Base-by-base conservation (phyloP, 2,888 invertebrate genomes). In the Zhuqinia jingwanae region DNA sequence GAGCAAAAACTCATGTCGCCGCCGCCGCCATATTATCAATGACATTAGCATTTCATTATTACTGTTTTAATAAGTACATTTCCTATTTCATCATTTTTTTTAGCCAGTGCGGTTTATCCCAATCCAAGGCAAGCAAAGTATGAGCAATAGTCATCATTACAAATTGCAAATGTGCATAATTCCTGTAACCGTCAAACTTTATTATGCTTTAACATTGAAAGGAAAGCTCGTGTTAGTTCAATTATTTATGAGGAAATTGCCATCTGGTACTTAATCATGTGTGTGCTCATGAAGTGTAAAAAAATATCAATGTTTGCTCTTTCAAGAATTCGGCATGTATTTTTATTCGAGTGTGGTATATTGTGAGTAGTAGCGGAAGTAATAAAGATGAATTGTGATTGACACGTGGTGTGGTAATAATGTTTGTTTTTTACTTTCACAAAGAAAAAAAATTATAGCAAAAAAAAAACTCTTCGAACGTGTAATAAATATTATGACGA, bases 351-450 rank as follows among this genome's bases (percentile, higher is more conserved):
- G 56, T 56, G 56, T 5, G 36, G 5, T 15, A 17, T 25, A 11
- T 42, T 68, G 68, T 30, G 36, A n/a, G 42, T 20, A 68, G n/a
- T 36, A 10, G 42, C 36, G 42, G 68, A 42, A 68, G 68, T 42
- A 30, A 68, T n/a, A 68, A 68, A 68, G 68, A 68, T n/a, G 68
- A 68, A 68, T 68, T 17, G 68, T 36, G 42, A 42, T 17, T 68
- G 68, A 63, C 63, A 63, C 42, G 68, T 36, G 36, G 68, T 36
- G 36, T 36, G 36, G 36, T 3, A 36, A 8, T 36, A 36, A 6
- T 36, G 36, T 8, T 36, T 36, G 5, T 8, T 36, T 3, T 36
- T 6, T 6, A 36, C 36, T 6, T 36, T 3, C 17, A 56, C 56
- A 56, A 22, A 22, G 56, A 22, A 56, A 56, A 2, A 22, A 56